Conservation (phyloP, 2,113 vertebrate genomes). For the Triplophysa tibetana region DNA sequence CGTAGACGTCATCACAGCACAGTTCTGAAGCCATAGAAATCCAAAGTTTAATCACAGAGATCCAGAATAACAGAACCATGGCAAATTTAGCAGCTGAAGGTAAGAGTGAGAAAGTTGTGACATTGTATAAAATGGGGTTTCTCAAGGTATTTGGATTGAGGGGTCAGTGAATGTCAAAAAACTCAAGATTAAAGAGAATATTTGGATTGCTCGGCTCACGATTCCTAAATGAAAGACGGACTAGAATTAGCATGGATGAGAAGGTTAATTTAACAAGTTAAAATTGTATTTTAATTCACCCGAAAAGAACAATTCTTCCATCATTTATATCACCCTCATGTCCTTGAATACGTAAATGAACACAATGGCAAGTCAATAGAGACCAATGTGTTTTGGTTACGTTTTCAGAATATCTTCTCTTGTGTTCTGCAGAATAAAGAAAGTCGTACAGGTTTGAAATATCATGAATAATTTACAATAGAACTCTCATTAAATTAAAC, state of each 20-base stretch:
- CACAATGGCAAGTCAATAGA: too few species aligned
- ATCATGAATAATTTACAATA: too few species aligned
- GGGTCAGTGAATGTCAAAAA: slow-evolving; percentile 23
- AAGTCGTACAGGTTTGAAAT: too few species aligned
- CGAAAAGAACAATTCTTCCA: too few species aligned
- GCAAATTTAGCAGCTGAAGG: slow-evolving; percentile 67
- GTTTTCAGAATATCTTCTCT: too few species aligned
- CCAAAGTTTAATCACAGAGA: background rate
- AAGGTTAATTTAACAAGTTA: too few species aligned
- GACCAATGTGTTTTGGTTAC: too few species aligned
- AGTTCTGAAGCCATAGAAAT: background rate
- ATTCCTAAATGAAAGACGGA: background rate
- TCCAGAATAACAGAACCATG: slow-evolving; percentile 57
- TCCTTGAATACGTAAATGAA: too few species aligned
- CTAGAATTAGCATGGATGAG: background rate
- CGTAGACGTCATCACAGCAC: slow-evolving; percentile 14
- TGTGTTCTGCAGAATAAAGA: too few species aligned
- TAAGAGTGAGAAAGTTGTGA: slow-evolving; percentile 60
- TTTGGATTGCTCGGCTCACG: background rate
- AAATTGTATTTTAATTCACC: too few species aligned
- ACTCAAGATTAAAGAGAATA: background rate
- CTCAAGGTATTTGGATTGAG: slow-evolving; percentile 4
- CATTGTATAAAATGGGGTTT: background rate
- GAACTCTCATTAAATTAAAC: too few species aligned
- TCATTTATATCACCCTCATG: too few species aligned